Evolutionary conservation across 2,113 vertebrate genomes (phyloP).

Genomic region (Daphoenositta chrysoptera): DNA sequence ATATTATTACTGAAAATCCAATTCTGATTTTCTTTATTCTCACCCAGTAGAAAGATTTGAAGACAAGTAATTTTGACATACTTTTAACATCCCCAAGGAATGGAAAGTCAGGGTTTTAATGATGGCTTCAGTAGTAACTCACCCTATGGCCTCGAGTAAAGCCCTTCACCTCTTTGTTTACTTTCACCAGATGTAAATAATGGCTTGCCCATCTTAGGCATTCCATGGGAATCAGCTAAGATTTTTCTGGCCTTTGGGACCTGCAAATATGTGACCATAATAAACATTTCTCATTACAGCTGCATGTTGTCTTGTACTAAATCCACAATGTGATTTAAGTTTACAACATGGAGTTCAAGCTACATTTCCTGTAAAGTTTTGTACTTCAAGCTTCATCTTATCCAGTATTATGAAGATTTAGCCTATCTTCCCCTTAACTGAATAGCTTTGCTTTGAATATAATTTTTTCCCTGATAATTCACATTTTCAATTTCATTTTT

Average conservation of each 20-base stretch:
- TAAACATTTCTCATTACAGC: background rate
- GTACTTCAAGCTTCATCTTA: background rate
- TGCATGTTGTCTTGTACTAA: background rate
- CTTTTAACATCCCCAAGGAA: background rate
- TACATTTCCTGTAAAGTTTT: background rate
- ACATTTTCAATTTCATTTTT: slow-evolving; percentile 14
- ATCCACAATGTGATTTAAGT: background rate
- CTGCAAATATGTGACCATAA: background rate
- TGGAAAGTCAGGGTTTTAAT: background rate
- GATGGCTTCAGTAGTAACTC: background rate
- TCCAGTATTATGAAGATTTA: background rate
- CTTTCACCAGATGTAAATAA: background rate
- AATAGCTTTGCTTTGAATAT: background rate
- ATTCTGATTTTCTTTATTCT: background rate
- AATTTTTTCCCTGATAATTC: background rate
- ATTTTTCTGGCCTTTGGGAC: background rate
- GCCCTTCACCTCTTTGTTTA: background rate
- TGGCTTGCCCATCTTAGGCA: background rate
- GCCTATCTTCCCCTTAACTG: background rate
- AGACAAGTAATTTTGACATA: background rate
- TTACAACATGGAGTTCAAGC: background rate
- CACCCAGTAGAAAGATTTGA: background rate
- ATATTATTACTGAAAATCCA: background rate
- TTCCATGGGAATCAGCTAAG: background rate
- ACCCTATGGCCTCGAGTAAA: background rate